Base-by-base conservation (phyloP, 2,888 invertebrate genomes). In the Caenorhabditis wallacei region DNA sequence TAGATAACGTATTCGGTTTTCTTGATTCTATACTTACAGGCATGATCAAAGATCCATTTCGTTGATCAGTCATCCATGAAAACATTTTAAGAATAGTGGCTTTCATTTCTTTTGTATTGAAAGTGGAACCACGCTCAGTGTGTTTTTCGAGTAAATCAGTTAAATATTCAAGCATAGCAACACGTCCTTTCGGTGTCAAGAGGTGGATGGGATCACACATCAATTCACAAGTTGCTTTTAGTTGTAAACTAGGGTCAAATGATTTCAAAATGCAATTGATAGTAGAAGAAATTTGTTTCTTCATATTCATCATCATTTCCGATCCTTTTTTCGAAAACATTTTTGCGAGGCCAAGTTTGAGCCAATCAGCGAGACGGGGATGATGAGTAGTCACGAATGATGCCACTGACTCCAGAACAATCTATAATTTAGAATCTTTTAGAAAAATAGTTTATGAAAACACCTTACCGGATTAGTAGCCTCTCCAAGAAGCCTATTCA, bases 141-240 rank as follows among this genome's bases (percentile, higher is more conserved):
- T 74, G 61, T 18, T 70, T 79, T 13, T 40, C 57, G 13, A 83
- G 30, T 48, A 83, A 63, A 3, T 79, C 79, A 20, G 22, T 70
- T 8, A 70, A 48, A 56, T 83, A 83, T 16, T 83, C 79, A 1
- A 83, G 37, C n/a, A 79, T 30, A 3, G 57, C 79, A n/a, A 74
- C 46, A 8, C 79, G 68, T 3, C 72, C 59, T 24, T 83, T 83
- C n/a, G 83, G 83, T 11, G 74, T 22, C 20, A 83, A n/a, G 26
- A 79, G 57, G 24, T 63, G 48, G 4, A 80, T 72, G 1, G 83
- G 83, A 64, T 83, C 83, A 20, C 74, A 79, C 63, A 79, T 75
- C 11, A 79, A 20, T 18, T 74, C 64, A 20, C 79, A 79, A 0
- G 66, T 59, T 4, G 79, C 53, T 40, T 54, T 74, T 16, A 79